phyloP scores from a whole-genome alignment of 2,797 vertebrate genomes.

The Hydrolagus colliei region DNA sequence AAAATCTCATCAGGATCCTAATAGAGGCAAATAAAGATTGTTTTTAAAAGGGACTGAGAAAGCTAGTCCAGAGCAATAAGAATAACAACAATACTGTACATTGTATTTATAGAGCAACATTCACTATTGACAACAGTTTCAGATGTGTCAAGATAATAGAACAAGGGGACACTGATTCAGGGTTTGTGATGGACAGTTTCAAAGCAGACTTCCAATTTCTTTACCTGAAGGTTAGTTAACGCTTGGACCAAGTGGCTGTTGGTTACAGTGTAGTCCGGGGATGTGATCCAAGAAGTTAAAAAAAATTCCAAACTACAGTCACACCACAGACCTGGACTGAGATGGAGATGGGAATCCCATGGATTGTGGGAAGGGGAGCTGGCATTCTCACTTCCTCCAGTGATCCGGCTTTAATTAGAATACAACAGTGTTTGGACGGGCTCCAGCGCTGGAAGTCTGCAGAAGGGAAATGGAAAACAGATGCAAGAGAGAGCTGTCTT shows the following conservation, averaged over 20 bases:
- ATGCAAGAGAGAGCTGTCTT: slow-evolving; percentile 48
- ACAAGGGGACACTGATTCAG: too few species aligned
- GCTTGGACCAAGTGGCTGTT: not conserved
- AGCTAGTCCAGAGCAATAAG: too few species aligned
- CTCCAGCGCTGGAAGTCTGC: slow-evolving; percentile 57
- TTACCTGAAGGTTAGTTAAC: too few species aligned
- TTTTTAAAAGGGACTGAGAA: too few species aligned
- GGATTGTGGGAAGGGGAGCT: slow-evolving; percentile 74
- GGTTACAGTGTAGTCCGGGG: not conserved
- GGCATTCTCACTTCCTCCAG: slow-evolving; percentile 77
- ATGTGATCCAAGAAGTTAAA: not conserved
- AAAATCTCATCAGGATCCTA: too few species aligned
- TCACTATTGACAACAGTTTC: too few species aligned
- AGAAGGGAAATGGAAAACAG: slow-evolving; percentile 73
- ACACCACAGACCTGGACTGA: slow-evolving; percentile 44
- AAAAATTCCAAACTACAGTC: not conserved
- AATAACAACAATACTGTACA: too few species aligned
- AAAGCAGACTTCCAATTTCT: too few species aligned
- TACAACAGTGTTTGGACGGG: slow-evolving; percentile 64
- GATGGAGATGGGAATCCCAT: slow-evolving; percentile 66
- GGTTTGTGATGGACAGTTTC: too few species aligned
- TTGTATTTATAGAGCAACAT: too few species aligned
- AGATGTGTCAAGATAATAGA: too few species aligned
- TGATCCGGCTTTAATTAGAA: slow-evolving; percentile 73
- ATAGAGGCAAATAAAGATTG: too few species aligned